A percentile compares a stretch with the other conserved stretches of the same genome.
Evolutionary conservation across 2,797 vertebrate species (phyloP).

Genomic region (Dendrocincla fuliginosa): DNA sequence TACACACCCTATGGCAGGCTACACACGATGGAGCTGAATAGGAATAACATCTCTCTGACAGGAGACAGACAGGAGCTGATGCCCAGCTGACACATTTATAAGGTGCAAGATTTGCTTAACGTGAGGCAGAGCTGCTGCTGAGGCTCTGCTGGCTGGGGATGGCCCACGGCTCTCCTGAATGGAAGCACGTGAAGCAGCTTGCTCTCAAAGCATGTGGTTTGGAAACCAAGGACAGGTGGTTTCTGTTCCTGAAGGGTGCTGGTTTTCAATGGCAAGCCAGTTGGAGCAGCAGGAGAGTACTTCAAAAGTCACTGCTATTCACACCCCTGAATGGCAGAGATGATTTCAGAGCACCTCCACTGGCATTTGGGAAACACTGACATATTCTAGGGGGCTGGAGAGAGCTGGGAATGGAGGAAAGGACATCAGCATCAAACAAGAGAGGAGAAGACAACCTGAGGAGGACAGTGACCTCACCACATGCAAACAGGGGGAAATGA

Average conservation of each 20-base stretch:
- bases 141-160: background rate
- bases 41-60: background rate
- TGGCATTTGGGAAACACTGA: background rate
- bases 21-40: fast-evolving
- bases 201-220: fast-evolving
- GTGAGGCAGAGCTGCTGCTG: background rate
- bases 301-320: background rate
- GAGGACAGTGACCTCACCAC: background rate
- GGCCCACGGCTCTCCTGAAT: background rate
- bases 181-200: background rate
- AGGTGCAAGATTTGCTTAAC: background rate
- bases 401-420: background rate
- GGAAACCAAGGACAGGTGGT: background rate
- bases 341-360: background rate
- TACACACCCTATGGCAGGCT: fast-evolving
- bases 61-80: background rate
- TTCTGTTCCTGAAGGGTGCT: background rate
- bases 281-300: background rate
- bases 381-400: fast-evolving
- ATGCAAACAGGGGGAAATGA: fast-evolving
- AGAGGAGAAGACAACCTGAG: fast-evolving
- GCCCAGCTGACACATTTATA: background rate
- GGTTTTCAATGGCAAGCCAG: background rate
- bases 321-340: background rate
- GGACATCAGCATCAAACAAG: background rate